Conservation (phyloP, 2,888 invertebrate species). For the Unio delphinus region DNA sequence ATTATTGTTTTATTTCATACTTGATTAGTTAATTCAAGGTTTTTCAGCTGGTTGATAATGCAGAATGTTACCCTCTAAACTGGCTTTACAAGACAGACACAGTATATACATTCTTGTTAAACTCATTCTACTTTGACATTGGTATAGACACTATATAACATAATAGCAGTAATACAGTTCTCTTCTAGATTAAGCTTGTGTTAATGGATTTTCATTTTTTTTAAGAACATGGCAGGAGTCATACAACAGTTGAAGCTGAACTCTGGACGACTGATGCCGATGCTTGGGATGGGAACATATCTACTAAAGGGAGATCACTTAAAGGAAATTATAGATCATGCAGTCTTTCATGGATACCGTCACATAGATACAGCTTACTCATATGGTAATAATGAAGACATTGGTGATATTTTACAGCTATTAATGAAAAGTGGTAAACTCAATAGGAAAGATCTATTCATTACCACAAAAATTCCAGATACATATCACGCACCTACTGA, state of each 20-base stretch:
- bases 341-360: conserved; percentile 47
- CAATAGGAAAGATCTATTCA: conserved; percentile 47
- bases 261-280: conserved; percentile 36
- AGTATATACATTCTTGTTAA: too few species aligned
- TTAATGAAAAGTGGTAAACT: conserved; percentile 39
- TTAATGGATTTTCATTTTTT: too few species aligned
- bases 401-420: conserved; percentile 44
- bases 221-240: conserved; percentile 3
- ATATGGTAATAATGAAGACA: conserved; percentile 52
- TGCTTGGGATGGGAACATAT: conserved; percentile 52
- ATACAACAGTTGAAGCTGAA: conserved; percentile 10
- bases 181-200: too few species aligned
- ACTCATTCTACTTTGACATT: too few species aligned
- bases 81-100: too few species aligned
- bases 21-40: too few species aligned
- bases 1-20: too few species aligned
- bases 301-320: conserved; percentile 32
- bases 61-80: too few species aligned
- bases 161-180: too few species aligned
- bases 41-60: too few species aligned
- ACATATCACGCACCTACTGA: conserved; percentile 33
- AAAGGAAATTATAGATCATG: conserved; percentile 44
- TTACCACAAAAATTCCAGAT: conserved; percentile 52
- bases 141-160: too few species aligned
- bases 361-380: conserved; percentile 55